phyloP scores from a whole-genome alignment of 2,888 invertebrate species.

The Eupithecia abbreviata region DNA sequence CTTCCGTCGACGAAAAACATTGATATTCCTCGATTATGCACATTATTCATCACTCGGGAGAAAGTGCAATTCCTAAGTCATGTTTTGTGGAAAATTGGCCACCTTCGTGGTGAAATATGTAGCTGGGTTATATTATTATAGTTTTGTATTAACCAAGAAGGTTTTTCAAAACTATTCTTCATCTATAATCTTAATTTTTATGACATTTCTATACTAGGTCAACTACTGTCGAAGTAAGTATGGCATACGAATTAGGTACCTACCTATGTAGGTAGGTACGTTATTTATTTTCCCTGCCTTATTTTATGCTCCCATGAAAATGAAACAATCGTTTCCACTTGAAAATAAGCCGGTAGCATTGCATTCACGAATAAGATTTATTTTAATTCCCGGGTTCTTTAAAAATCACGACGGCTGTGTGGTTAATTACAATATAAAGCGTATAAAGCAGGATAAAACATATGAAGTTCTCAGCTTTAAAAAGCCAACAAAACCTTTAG shows the following conservation, averaged over 20 bases:
- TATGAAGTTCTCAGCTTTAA: background rate
- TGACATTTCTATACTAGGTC: background rate
- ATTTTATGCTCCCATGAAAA: background rate
- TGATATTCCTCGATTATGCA: background rate
- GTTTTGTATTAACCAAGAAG: background rate
- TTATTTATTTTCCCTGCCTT: background rate
- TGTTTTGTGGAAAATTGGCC: no score
- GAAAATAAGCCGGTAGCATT: background rate
- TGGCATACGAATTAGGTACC: background rate
- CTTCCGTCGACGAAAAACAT: no score
- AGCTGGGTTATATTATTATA: no score
- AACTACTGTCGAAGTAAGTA: background rate
- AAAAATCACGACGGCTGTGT: background rate
- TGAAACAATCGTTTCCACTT: background rate
- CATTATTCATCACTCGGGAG: no score
- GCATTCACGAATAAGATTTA: background rate
- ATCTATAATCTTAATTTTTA: background rate
- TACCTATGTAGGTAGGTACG: background rate
- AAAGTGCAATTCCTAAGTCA: no score
- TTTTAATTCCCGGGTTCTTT: background rate
- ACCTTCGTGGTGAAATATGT: background rate
- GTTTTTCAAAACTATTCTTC: background rate
- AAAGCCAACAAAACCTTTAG: conserved; percentile 19
- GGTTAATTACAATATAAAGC: conserved; percentile 4
- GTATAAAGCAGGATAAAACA: background rate